Evolutionary conservation across 2,888 invertebrate species (phyloP).

Genomic region (Drosophila incognita): DNA sequence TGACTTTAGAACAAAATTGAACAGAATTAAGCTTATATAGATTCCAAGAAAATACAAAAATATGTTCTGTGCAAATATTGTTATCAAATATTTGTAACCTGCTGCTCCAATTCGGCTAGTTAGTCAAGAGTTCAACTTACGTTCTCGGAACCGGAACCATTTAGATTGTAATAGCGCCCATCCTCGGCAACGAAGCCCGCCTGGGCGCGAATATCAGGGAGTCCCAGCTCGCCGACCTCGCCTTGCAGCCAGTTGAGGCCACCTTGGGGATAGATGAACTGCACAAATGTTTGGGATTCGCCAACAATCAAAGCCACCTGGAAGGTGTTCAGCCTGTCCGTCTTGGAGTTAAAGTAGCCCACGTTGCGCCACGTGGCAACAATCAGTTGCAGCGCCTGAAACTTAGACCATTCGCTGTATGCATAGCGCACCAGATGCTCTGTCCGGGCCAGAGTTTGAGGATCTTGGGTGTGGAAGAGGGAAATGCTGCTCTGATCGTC

Average conservation of each 20-base stretch:
- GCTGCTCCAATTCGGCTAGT: background rate
- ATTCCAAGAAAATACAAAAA: too few species aligned
- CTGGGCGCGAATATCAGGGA: conserved; percentile 96
- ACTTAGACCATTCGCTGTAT: conserved; percentile 90
- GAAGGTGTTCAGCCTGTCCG: conserved; percentile 93
- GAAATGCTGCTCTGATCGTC: conserved; percentile 89
- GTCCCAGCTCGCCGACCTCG: conserved; percentile 89
- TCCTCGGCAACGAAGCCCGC: conserved; percentile 95
- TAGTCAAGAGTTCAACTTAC: conserved; percentile 83
- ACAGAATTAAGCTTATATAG: too few species aligned
- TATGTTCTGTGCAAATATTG: too few species aligned
- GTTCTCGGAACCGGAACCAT: conserved; percentile 96
- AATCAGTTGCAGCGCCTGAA: conserved; percentile 91
- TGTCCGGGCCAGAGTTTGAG: conserved; percentile 88
- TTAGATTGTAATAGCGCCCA: conserved; percentile 90
- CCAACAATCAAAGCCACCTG: conserved; percentile 87
- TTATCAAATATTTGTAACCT: too few species aligned
- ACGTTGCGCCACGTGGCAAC: conserved; percentile 96
- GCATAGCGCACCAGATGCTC: conserved; percentile 90
- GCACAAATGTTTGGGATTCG: conserved; percentile 90
- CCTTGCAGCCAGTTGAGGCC: conserved; percentile 97
- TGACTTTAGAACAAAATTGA: too few species aligned
- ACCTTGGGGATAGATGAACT: conserved; percentile 93
- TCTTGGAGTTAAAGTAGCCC: conserved; percentile 88
- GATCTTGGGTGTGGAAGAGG: conserved; percentile 89